phyloP scores from a whole-genome alignment of 2,888 invertebrate genomes.

The Macrosoma leucophasiata region DNA sequence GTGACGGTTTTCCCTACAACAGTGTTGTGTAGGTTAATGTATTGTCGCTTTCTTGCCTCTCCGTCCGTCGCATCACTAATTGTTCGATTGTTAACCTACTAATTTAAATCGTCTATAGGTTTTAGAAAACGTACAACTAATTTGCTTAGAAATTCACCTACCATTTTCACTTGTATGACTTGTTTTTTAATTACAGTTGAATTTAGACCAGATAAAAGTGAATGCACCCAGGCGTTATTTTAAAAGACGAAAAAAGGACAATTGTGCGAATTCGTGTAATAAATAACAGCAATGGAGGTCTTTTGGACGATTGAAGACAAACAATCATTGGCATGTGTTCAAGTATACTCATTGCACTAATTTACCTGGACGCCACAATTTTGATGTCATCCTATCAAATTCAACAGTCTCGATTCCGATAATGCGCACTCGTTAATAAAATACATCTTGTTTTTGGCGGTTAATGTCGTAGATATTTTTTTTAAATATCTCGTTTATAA shows the following conservation, averaged over 20 bases:
- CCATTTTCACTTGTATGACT: slow-evolving; percentile 41
- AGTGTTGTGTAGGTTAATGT: slow-evolving; percentile 63
- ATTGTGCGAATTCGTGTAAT: slow-evolving; percentile 46
- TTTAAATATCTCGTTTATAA: slow-evolving; percentile 49
- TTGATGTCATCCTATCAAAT: slow-evolving; percentile 43
- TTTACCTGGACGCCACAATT: slow-evolving; percentile 60
- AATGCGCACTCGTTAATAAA: slow-evolving; percentile 31
- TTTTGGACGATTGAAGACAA: slow-evolving; percentile 57
- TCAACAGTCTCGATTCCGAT: slow-evolving; percentile 30
- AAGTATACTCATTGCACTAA: slow-evolving; percentile 62
- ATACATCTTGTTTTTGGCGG: slow-evolving; percentile 43
- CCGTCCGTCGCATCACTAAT: slow-evolving; percentile 62
- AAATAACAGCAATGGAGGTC: slow-evolving; percentile 56
- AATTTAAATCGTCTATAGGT: slow-evolving; percentile 56
- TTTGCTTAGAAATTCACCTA: slow-evolving; percentile 36
- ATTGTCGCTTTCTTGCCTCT: slow-evolving; percentile 65
- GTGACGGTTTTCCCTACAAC: slow-evolving; percentile 66
- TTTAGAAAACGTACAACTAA: slow-evolving; percentile 46
- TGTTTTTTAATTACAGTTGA: slow-evolving; percentile 37
- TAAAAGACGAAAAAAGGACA: slow-evolving; percentile 22
- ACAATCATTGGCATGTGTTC: slow-evolving; percentile 65
- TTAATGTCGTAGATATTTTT: slow-evolving; percentile 37
- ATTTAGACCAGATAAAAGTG: slow-evolving; percentile 18
- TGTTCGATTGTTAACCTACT: slow-evolving; percentile 64
- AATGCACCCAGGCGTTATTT: neutral